phyloP scores from a whole-genome alignment of 2,888 invertebrate species.

The Onthophagus sagittarius region DNA sequence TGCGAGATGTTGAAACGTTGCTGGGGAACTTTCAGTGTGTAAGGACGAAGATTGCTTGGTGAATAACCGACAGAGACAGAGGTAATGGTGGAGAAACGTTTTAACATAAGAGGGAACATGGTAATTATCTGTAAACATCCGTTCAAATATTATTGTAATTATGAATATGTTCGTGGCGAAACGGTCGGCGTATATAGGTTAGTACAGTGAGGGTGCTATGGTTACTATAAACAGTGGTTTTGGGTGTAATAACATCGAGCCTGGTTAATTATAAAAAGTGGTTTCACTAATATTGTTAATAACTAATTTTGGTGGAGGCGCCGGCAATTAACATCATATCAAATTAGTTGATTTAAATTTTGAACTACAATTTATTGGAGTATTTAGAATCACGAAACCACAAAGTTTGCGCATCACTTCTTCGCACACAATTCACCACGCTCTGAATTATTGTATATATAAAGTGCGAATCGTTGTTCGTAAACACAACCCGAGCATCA shows the following conservation, averaged over 20 bases:
- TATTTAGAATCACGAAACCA: not conserved
- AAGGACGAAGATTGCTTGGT: not conserved
- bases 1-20: not conserved
- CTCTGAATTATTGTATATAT: constrained; percentile 7
- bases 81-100: not conserved
- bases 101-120: constrained; percentile 16
- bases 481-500: constrained; percentile 5
- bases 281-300: not conserved
- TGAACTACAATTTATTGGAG: not conserved
- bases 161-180: constrained; percentile 6
- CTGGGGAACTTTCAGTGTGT: not conserved
- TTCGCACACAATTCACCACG: not conserved
- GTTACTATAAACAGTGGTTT: not conserved
- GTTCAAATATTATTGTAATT: constrained; percentile 23
- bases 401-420: not conserved
- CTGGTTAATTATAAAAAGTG: not conserved
- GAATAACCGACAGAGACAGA: not conserved
- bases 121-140: constrained; percentile 23
- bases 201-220: not conserved
- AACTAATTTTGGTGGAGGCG: not conserved
- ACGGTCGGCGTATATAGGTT: not conserved
- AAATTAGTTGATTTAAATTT: not conserved
- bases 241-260: not conserved
- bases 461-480: constrained; percentile 11
- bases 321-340: not conserved